These are phyloP conservation scores for Nemotelus pantherinus DNA, from an alignment of 2,888 invertebrate genomes.

Conservation along the genomic window DNA sequence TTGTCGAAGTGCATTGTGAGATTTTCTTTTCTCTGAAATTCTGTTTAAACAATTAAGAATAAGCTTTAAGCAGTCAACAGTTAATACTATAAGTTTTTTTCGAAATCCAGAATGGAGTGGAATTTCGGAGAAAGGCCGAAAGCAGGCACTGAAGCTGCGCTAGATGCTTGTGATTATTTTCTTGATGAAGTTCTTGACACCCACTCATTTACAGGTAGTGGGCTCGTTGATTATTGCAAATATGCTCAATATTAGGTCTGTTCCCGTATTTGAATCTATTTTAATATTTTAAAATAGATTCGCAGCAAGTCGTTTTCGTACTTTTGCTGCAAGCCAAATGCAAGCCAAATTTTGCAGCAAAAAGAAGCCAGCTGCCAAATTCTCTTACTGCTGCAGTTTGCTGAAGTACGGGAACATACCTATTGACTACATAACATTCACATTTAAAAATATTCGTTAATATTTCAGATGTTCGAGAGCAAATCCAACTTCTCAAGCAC, in stretches of 20 bases:
- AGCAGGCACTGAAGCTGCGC: constrained; percentile 70
- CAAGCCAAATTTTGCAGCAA: too few species aligned
- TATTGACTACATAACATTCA: not conserved
- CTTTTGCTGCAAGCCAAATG: too few species aligned
- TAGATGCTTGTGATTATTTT: constrained; percentile 77
- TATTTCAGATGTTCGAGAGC: constrained; percentile 69
- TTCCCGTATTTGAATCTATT: too few species aligned
- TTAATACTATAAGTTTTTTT: too few species aligned
- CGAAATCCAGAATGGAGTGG: constrained; percentile 59
- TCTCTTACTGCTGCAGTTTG: too few species aligned
- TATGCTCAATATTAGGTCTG: not conserved
- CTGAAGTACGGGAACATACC: too few species aligned
- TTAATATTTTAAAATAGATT: too few species aligned
- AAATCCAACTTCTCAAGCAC: constrained; percentile 78
- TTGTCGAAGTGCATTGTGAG: not conserved
- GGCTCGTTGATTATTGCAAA: constrained; percentile 23
- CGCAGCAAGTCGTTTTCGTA: too few species aligned
- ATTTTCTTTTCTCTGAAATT: not conserved
- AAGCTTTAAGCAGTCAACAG: too few species aligned
- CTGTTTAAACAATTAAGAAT: too few species aligned
- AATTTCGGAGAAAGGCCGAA: constrained; percentile 62
- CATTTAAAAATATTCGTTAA: constrained; percentile 38
- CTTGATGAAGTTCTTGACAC: constrained; percentile 73
- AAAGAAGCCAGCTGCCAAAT: too few species aligned
- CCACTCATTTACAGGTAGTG: constrained; percentile 66